Evolutionary conservation across 2,113 vertebrate species (phyloP).

Genomic region (Puma concolor): DNA sequence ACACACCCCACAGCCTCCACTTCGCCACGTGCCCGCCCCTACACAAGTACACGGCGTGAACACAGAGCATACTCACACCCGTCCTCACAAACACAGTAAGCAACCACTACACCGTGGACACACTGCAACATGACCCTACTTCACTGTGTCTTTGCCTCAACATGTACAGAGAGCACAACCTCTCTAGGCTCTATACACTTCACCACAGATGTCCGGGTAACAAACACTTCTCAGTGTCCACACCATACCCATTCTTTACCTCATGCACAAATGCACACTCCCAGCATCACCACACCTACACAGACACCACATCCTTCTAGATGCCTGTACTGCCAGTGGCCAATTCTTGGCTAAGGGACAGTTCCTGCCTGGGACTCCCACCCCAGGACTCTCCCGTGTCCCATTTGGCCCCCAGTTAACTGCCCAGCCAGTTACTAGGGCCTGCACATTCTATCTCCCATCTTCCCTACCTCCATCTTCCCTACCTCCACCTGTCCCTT

Average conservation of each 20-base stretch:
- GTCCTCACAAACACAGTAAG: neutral
- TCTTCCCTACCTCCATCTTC: neutral
- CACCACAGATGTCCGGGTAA: neutral
- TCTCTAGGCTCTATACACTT: neutral
- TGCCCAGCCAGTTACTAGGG: neutral
- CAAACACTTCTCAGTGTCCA: neutral
- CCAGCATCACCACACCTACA: neutral
- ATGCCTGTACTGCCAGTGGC: neutral
- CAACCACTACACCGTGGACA: neutral
- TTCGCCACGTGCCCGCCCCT: fast-evolving
- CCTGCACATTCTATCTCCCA: neutral
- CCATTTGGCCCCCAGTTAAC: neutral
- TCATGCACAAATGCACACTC: neutral
- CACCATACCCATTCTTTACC: neutral
- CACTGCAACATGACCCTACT: neutral
- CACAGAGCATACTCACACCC: neutral
- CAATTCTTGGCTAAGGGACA: neutral
- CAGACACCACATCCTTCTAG: neutral
- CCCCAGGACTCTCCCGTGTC: neutral
- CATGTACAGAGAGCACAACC: neutral
- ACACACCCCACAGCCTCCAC: neutral
- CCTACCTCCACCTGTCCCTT: neutral
- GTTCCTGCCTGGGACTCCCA: neutral
- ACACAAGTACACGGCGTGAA: neutral
- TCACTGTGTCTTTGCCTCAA: neutral